A percentile compares a stretch with the other conserved stretches of the same genome.
phyloP scores from a whole-genome alignment of 2,797 vertebrate species.

The Margarornis squamiger region DNA sequence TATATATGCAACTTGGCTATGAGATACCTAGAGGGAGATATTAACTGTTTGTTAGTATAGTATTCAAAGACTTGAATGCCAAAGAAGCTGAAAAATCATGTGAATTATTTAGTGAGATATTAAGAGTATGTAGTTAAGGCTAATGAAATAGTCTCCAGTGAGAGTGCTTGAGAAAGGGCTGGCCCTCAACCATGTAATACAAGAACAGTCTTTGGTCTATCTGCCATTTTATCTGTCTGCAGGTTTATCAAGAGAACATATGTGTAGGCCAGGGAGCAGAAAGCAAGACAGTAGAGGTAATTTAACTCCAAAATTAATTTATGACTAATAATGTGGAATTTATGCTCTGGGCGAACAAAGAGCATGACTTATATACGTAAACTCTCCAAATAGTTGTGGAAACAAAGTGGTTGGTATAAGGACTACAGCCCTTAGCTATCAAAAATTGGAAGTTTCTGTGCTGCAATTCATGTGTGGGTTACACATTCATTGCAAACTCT shows the following conservation, averaged over 20 bases:
- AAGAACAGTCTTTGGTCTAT: neutral
- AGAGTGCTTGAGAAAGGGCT: neutral
- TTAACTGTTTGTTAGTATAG: neutral
- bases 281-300: neutral
- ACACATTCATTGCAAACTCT: neutral
- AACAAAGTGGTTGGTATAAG: neutral
- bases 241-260: neutral
- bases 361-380: neutral
- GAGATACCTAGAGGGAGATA: constrained; percentile 1
- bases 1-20: constrained; percentile 8
- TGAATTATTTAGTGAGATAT: constrained; percentile 38
- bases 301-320: neutral
- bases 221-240: neutral
- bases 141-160: neutral
- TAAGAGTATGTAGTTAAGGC: neutral
- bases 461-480: neutral
- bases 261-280: neutral
- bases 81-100: neutral
- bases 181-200: neutral
- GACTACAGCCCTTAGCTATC: neutral
- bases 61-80: neutral
- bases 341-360: neutral
- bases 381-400: neutral
- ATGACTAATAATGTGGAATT: neutral
- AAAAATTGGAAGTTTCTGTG: neutral